phyloP scores from a whole-genome alignment of 2,888 invertebrate genomes.

The Aromia moschata region DNA sequence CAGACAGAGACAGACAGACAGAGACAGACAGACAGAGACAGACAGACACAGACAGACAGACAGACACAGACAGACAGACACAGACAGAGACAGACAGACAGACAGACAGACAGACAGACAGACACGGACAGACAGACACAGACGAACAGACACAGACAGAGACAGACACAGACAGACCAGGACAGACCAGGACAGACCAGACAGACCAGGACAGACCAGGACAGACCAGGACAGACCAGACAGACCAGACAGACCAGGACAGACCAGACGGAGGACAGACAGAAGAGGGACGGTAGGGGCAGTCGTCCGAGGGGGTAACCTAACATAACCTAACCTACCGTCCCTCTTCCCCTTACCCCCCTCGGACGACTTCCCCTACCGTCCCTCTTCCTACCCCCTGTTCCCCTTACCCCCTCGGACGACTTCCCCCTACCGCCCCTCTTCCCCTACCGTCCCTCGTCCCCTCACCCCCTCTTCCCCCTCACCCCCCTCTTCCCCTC shows the following conservation, averaged over 20 bases:
- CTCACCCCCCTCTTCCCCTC: not conserved
- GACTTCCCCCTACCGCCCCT: not conserved
- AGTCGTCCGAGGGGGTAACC: too few relatives aligned
- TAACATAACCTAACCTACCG: too few relatives aligned
- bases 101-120: not conserved
- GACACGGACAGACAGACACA: not conserved
- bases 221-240: not conserved
- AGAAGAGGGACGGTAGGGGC: too few relatives aligned
- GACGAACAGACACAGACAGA: not conserved
- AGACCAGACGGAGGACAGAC: not conserved
- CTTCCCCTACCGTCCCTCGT: not conserved
- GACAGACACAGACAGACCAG: not conserved
- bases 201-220: not conserved
- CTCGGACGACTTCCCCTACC: too few relatives aligned
- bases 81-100: slow-evolving; percentile 10
- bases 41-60: slow-evolving; percentile 8
- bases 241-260: not conserved
- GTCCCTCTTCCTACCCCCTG: too few relatives aligned
- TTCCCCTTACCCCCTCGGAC: too few relatives aligned
- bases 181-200: not conserved
- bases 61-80: slow-evolving; percentile 11
- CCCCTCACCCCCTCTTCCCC: not conserved
- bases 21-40: slow-evolving; percentile 11
- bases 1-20: slow-evolving; percentile 8
- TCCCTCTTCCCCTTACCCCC: too few relatives aligned